Evolutionary conservation across 2,888 invertebrate genomes (phyloP).

Genomic region (Cephus sareptanus): DNA sequence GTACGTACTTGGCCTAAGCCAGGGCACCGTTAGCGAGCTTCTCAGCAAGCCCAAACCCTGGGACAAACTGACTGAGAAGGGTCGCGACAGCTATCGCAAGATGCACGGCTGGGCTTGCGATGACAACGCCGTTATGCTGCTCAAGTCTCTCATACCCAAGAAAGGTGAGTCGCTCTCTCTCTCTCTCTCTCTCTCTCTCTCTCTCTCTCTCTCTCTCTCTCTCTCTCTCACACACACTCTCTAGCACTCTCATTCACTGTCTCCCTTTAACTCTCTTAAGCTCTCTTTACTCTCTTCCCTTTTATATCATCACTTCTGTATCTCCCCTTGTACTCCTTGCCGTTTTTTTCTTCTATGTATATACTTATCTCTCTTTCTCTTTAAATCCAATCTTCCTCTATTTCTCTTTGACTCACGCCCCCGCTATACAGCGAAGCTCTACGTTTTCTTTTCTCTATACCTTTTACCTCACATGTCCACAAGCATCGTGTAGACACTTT

Average conservation of each 20-base stretch:
- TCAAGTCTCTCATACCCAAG: constrained; percentile 97
- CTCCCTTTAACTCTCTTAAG: too few relatives aligned
- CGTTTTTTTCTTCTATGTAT: not conserved
- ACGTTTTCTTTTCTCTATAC: constrained; percentile 25
- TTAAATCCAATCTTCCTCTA: constrained; percentile 11
- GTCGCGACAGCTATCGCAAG: constrained; percentile 97
- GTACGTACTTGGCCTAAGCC: constrained; percentile 95
- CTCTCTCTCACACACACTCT: too few relatives aligned
- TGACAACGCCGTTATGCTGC: constrained; percentile 94
- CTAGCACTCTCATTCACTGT: not conserved
- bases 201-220: constrained; percentile 17
- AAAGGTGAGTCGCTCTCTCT: constrained; percentile 80
- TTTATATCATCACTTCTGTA: too few relatives aligned
- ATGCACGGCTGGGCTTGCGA: constrained; percentile 99
- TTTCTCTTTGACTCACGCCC: constrained; percentile 5
- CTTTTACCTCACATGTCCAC: not conserved
- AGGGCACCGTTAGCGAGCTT: constrained; percentile 98
- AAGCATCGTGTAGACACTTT: too few relatives aligned
- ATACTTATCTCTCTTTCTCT: constrained; percentile 1
- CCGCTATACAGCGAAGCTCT: constrained; percentile 4
- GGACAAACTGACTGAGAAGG: constrained; percentile 99
- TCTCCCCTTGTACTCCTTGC: too few relatives aligned
- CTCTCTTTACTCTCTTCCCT: too few relatives aligned
- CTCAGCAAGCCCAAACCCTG: constrained; percentile 99
- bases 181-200: constrained; percentile 17